Conservation (phyloP, 2,797 vertebrate species). For the Lemur catta region DNA sequence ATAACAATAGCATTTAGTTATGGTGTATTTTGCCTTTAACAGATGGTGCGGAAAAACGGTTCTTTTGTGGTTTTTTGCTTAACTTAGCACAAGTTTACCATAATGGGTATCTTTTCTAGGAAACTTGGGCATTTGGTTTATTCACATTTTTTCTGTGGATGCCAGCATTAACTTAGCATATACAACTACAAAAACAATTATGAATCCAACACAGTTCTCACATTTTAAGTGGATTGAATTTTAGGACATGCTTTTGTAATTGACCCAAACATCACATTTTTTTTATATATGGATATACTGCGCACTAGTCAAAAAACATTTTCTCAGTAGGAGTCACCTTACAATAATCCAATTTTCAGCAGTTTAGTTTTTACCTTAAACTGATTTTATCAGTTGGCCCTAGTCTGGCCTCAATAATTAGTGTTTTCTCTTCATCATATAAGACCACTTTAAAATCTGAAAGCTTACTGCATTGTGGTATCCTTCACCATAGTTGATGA, state of each 20-base stretch:
- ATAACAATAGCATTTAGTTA: background rate
- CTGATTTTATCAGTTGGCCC: slow-evolving; percentile 30
- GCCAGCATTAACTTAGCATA: background rate
- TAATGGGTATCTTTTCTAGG: background rate
- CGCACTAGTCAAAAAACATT: background rate
- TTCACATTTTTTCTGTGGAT: background rate
- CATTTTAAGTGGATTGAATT: background rate
- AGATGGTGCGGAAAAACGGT: background rate
- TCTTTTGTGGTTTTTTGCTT: background rate
- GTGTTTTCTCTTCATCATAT: background rate
- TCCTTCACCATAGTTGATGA: background rate
- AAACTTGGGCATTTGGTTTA: background rate
- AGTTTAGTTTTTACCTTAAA: slow-evolving; percentile 43
- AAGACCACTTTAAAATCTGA: slow-evolving; percentile 34
- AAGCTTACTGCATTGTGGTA: background rate
- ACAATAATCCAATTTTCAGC: slow-evolving; percentile 55
- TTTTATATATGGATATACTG: background rate
- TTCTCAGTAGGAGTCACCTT: background rate
- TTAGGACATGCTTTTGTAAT: background rate
- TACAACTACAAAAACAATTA: background rate
- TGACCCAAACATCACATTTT: background rate
- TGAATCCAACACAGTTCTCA: slow-evolving; percentile 4
- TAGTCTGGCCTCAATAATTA: slow-evolving; percentile 57
- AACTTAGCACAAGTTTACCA: background rate
- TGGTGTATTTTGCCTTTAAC: background rate